phyloP scores from a whole-genome alignment of 2,797 vertebrate species.

The Anguilla marmorata region DNA sequence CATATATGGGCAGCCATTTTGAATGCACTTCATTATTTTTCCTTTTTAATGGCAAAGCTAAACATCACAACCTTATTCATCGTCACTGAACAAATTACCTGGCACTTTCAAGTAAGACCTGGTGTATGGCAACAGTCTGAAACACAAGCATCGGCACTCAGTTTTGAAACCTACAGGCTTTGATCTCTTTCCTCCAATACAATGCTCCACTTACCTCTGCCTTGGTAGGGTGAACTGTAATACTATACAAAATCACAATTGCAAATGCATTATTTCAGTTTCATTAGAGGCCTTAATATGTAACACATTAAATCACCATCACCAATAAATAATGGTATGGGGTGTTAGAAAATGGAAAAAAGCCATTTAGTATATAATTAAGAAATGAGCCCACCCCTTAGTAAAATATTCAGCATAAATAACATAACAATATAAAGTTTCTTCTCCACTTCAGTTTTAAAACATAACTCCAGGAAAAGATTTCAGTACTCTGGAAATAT shows the following conservation, averaged over 20 bases:
- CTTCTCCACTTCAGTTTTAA: constrained; percentile 75
- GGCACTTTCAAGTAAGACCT: not conserved
- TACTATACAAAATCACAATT: not conserved
- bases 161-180: not conserved
- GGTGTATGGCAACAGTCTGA: constrained; percentile 3
- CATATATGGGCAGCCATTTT: not conserved
- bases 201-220: not conserved
- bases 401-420: constrained; percentile 61
- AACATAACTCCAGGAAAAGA: constrained; percentile 85
- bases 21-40: not conserved
- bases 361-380: constrained; percentile 5
- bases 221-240: not conserved
- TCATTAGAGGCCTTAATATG: not conserved
- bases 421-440: constrained; percentile 73
- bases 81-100: not conserved
- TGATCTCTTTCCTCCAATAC: not conserved
- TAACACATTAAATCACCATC: constrained; percentile 5
- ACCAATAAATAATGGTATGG: constrained; percentile 26
- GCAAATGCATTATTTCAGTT: not conserved
- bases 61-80: not conserved
- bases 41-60: not conserved
- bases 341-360: not conserved
- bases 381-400: constrained; percentile 44
- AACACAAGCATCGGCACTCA: constrained; percentile 21
- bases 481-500: constrained; percentile 85